phyloP scores from a whole-genome alignment of 2,113 vertebrate species.

The Amblyornis subalaris region DNA sequence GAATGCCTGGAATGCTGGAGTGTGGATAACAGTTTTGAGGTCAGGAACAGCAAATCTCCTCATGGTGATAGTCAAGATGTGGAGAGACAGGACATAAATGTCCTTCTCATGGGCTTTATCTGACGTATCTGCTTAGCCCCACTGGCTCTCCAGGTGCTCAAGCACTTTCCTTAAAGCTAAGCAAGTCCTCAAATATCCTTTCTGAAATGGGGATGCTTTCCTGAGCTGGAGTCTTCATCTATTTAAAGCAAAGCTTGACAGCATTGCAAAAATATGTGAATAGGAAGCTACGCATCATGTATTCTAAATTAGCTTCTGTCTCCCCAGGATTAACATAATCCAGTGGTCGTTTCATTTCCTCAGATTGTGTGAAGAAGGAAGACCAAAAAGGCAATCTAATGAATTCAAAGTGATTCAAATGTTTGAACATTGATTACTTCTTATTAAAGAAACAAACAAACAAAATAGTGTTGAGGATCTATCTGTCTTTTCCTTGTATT shows the following conservation, averaged over 20 bases:
- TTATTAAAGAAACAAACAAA: background rate
- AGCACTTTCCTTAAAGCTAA: background rate
- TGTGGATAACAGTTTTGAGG: background rate
- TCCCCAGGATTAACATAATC: background rate
- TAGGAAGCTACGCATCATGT: background rate
- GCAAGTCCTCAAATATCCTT: background rate
- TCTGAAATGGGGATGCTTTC: background rate
- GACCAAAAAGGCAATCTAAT: background rate
- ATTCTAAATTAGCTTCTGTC: background rate
- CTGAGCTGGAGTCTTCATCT: background rate
- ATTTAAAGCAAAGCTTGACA: background rate
- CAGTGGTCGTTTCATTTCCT: background rate
- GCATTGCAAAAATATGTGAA: background rate
- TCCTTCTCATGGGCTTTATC: background rate
- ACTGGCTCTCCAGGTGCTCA: no score
- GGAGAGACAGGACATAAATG: background rate
- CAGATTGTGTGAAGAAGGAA: background rate
- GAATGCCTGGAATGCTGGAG: no score
- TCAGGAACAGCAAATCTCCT: background rate
- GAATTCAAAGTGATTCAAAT: background rate
- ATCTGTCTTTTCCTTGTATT: background rate
- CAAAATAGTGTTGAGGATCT: background rate
- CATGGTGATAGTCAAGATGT: rapidly evolving
- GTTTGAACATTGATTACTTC: background rate
- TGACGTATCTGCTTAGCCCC: background rate